Evolutionary conservation across 2,113 vertebrate genomes (phyloP).

Genomic region (Gymnocephalus cernua): DNA sequence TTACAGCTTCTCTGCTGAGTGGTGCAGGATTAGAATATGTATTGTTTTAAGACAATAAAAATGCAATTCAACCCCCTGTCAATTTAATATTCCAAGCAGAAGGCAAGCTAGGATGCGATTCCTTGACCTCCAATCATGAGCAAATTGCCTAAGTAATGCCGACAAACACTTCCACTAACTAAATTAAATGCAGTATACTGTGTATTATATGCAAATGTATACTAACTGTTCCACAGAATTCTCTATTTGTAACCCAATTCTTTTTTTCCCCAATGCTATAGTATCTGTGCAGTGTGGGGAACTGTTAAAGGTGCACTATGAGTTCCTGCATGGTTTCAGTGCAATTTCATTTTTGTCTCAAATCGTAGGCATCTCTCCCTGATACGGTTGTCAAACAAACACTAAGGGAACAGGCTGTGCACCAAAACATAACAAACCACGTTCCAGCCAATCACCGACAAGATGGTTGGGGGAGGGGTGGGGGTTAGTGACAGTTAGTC

Average conservation of each 20-base stretch:
- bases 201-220: constrained; percentile 18
- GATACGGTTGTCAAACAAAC: no score
- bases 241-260: background rate
- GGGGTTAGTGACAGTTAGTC: no score
- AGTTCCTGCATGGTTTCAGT: no score
- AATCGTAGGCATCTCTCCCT: no score
- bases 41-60: background rate
- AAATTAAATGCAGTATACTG: background rate
- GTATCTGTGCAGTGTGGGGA: background rate
- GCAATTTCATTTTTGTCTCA: no score
- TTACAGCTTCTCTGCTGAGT: background rate
- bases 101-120: background rate
- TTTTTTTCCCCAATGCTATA: background rate
- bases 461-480: no score
- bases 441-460: no score
- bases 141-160: background rate
- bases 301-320: no score
- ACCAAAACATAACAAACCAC: no score
- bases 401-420: no score
- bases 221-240: background rate
- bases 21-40: background rate
- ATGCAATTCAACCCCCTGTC: background rate
- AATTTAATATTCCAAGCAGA: constrained; percentile 5
- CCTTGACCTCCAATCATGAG: constrained; percentile 6
- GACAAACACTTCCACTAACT: background rate